Conservation (phyloP, 2,797 vertebrate genomes). For the Malurus leucopterus region DNA sequence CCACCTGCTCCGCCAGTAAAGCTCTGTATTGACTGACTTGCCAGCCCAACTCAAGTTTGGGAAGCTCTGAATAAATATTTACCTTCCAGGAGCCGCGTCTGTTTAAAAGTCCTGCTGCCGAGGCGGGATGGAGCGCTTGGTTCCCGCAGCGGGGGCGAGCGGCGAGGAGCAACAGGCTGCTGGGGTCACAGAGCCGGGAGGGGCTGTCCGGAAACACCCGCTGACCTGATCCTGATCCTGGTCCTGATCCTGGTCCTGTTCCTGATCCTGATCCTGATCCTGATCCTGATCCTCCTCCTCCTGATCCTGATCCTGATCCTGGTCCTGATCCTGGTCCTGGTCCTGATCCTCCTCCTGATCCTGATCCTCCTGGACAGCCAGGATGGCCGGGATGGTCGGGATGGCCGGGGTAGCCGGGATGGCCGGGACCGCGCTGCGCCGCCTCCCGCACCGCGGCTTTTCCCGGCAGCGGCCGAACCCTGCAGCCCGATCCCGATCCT, state of each 20-base stretch:
- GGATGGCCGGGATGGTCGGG: not conserved
- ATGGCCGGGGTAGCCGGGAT: not conserved
- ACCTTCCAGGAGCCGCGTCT: not conserved
- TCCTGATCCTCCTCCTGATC: not conserved
- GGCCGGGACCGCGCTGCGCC: not conserved
- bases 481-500: not conserved
- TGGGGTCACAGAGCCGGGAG: not conserved
- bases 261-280: not conserved
- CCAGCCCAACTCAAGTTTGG: not conserved
- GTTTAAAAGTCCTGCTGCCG: not conserved
- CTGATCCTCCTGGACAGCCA: not conserved
- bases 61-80: not conserved
- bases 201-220: accelerated
- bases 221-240: not conserved
- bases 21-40: not conserved
- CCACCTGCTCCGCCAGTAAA: not conserved
- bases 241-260: not conserved
- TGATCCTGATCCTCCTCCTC: not conserved
- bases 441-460: not conserved
- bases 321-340: not conserved
- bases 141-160: not conserved
- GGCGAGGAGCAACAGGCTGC: not conserved
- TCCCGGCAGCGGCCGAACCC: not conserved
- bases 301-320: too few species aligned
- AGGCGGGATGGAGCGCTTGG: not conserved